Conservation (phyloP, 2,888 invertebrate genomes). For the Adineta ricciae region DNA sequence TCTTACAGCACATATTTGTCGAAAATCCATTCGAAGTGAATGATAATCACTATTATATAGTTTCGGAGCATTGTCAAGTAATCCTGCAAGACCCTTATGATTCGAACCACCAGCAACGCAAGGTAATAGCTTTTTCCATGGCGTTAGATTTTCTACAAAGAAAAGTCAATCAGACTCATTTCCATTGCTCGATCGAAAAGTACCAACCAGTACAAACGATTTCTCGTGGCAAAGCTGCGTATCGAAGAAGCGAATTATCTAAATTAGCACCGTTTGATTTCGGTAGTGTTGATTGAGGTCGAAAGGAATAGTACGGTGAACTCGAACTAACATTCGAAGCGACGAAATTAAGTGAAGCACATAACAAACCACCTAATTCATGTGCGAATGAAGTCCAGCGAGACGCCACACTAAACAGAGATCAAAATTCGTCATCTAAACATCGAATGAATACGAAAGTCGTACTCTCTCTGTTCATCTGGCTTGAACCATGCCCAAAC, state of each 20-base stretch:
- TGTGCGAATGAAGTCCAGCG: conserved; percentile 75
- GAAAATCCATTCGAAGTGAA: conserved; percentile 25
- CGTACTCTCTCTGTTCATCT: conserved; percentile 51
- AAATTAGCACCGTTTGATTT: background rate
- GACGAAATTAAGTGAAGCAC: conserved; percentile 88
- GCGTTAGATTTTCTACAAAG: conserved; percentile 77
- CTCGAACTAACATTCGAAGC: conserved; percentile 68
- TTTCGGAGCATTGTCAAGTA: conserved; percentile 71
- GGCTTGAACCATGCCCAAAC: conserved; percentile 80
- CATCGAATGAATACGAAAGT: too few relatives aligned
- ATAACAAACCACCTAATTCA: conserved; percentile 82
- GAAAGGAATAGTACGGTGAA: conserved; percentile 68
- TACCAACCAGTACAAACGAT: conserved; percentile 71
- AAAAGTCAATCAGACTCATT: background rate
- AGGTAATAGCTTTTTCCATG: conserved; percentile 90
- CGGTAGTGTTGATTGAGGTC: background rate
- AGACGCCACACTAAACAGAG: conserved; percentile 60
- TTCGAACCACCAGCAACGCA: conserved; percentile 59
- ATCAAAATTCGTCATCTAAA: too few relatives aligned
- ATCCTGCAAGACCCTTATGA: conserved; percentile 63
- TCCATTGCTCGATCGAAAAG: too few relatives aligned
- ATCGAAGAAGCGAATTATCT: conserved; percentile 50
- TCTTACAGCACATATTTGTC: conserved; percentile 22
- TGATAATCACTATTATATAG: conserved; percentile 61
- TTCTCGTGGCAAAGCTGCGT: conserved; percentile 84